These are phyloP conservation scores for Myopa testacea DNA, from an alignment of 2,888 invertebrate species.

Conservation along the genomic window DNA sequence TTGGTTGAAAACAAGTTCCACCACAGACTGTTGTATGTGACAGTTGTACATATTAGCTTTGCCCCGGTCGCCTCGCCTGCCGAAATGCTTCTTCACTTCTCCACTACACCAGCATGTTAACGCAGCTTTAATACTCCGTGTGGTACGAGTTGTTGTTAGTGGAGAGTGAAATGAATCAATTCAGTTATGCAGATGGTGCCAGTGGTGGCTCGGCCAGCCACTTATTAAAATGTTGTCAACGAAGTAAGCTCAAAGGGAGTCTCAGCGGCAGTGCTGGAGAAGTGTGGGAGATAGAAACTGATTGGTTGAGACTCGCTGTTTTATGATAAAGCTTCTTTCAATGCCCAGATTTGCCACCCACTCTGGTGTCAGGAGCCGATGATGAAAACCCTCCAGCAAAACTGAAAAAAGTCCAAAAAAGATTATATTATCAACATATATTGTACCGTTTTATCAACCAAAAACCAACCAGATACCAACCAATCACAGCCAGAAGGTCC, in stretches of 20 bases:
- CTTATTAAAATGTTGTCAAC: constrained; percentile 21
- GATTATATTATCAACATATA: too few relatives aligned
- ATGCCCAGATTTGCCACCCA: background rate
- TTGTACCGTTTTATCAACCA: too few relatives aligned
- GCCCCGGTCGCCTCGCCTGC: too few relatives aligned
- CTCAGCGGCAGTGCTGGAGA: background rate
- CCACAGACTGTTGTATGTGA: background rate
- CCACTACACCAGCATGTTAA: background rate
- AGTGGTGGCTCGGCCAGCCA: background rate
- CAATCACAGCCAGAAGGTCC: too few relatives aligned
- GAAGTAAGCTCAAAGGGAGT: background rate
- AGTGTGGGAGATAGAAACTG: background rate
- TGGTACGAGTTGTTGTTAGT: constrained; percentile 1
- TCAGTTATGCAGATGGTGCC: constrained; percentile 14
- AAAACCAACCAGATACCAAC: too few relatives aligned
- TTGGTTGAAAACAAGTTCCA: background rate
- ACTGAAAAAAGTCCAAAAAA: too few relatives aligned
- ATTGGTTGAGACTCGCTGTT: background rate
- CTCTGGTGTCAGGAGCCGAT: too few relatives aligned
- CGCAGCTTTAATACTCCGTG: background rate
- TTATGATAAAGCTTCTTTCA: constrained; percentile 1
- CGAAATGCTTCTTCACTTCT: background rate
- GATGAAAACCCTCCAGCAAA: too few relatives aligned
- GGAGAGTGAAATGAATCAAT: constrained; percentile 28
- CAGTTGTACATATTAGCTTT: background rate